A percentile compares a stretch with the other conserved stretches of the same genome.
Conservation (phyloP, 2,797 vertebrate genomes). For the Bradypodion ventrale region DNA sequence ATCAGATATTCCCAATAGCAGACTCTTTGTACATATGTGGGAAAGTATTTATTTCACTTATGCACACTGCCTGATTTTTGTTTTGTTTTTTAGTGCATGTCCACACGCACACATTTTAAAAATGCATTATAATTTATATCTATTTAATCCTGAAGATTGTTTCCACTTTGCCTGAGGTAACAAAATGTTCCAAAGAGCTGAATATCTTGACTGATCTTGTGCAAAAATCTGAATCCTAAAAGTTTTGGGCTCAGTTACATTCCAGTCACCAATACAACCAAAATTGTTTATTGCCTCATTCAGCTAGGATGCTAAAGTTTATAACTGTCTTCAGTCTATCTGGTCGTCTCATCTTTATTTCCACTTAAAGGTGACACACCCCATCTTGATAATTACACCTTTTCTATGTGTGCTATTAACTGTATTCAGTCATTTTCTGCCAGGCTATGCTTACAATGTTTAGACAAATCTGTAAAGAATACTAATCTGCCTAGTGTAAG, state of each 20-base stretch:
- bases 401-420: too few relatives aligned
- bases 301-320: too few relatives aligned
- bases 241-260: background rate
- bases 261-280: background rate
- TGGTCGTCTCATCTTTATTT: background rate
- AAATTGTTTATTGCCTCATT: too few relatives aligned
- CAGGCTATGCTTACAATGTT: too few relatives aligned
- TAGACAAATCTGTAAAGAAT: too few relatives aligned
- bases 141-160: background rate
- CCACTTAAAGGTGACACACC: background rate
- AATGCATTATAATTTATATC: background rate
- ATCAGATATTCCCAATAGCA: background rate
- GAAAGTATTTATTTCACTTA: background rate
- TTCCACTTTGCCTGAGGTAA: background rate
- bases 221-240: background rate
- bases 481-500: too few relatives aligned
- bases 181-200: background rate
- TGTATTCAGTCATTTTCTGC: too few relatives aligned
- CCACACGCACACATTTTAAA: background rate
- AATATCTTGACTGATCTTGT: background rate
- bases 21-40: background rate
- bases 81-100: background rate
- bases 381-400: background rate
- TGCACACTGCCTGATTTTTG: background rate
- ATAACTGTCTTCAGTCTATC: background rate